Evolutionary conservation across 2,797 vertebrate species (phyloP).

Genomic region (Enteromius radiatus): DNA sequence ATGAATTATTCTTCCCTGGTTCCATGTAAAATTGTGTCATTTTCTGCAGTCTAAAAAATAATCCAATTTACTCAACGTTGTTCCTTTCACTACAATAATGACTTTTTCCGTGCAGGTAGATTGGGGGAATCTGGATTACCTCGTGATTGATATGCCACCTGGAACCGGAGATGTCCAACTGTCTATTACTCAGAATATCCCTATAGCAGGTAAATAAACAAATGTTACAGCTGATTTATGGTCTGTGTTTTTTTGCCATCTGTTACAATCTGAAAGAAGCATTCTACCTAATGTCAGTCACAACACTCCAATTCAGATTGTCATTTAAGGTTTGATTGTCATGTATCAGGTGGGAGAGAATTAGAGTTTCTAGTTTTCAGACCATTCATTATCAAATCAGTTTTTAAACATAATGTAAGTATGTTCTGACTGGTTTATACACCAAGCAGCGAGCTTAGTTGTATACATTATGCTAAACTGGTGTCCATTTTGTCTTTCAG

Average conservation of each 20-base stretch:
- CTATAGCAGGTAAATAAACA: conserved; percentile 83
- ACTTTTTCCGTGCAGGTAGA: conserved; percentile 83
- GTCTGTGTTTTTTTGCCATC: neutral
- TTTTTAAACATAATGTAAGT: neutral
- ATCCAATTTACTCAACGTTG: neutral
- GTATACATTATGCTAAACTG: neutral
- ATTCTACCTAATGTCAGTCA: neutral
- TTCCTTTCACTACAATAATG: conserved; percentile 28
- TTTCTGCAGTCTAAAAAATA: neutral
- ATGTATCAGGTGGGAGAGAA: neutral
- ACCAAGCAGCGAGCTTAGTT: neutral
- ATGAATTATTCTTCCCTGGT: neutral
- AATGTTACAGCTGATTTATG: neutral
- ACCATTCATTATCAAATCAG: neutral
- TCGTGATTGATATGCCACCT: conserved; percentile 96
- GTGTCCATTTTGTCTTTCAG: conserved; percentile 67
- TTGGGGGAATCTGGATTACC: conserved; percentile 92
- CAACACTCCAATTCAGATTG: neutral
- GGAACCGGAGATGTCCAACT: conserved; percentile 97
- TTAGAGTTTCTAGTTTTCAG: neutral
- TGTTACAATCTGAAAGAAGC: neutral
- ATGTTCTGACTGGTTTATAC: neutral
- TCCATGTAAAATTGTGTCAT: neutral
- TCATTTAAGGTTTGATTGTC: neutral
- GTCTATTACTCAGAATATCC: conserved; percentile 92